These are phyloP conservation scores for Dicyrtomina minuta DNA, from an alignment of 2,888 invertebrate genomes.

Conservation along the genomic window DNA sequence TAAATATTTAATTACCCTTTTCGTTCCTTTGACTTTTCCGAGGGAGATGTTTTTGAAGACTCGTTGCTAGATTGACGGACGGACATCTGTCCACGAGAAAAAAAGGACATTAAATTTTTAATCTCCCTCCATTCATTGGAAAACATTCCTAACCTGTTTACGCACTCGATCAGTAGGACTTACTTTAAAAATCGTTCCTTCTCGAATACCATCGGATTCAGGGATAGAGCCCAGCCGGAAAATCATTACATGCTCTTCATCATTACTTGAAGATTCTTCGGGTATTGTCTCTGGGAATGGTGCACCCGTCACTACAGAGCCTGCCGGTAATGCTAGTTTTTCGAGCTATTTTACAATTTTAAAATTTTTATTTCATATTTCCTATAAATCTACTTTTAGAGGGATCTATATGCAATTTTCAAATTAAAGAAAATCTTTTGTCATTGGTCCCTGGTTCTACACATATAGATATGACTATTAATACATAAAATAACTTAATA, in stretches of 20 bases:
- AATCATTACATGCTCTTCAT: conserved; percentile 89
- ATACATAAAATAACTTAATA: not conserved
- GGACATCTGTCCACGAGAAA: conserved; percentile 45
- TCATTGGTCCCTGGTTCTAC: conserved; percentile 8
- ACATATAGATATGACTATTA: conserved; percentile 18
- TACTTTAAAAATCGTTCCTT: conserved; percentile 79
- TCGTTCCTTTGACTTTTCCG: conserved; percentile 47
- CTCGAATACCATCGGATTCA: conserved; percentile 70
- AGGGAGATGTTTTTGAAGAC: conserved; percentile 52
- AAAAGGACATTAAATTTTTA: conserved; percentile 15
- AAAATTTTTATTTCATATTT: too few species aligned
- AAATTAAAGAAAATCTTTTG: not conserved
- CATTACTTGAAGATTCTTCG: conserved; percentile 87
- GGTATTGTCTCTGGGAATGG: conserved; percentile 89
- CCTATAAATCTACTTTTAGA: not conserved
- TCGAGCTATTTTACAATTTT: conserved; percentile 44
- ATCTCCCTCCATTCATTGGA: not conserved
- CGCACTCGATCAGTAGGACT: too few species aligned
- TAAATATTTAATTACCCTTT: conserved; percentile 40
- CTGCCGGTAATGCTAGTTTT: conserved; percentile 48
- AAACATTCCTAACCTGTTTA: too few species aligned
- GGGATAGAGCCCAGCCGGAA: conserved; percentile 76
- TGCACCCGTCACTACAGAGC: conserved; percentile 57
- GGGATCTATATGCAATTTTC: too few species aligned
- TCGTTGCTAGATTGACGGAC: conserved; percentile 54